phyloP scores from a whole-genome alignment of 2,888 invertebrate genomes.

The Hoplodrina ambigua region DNA sequence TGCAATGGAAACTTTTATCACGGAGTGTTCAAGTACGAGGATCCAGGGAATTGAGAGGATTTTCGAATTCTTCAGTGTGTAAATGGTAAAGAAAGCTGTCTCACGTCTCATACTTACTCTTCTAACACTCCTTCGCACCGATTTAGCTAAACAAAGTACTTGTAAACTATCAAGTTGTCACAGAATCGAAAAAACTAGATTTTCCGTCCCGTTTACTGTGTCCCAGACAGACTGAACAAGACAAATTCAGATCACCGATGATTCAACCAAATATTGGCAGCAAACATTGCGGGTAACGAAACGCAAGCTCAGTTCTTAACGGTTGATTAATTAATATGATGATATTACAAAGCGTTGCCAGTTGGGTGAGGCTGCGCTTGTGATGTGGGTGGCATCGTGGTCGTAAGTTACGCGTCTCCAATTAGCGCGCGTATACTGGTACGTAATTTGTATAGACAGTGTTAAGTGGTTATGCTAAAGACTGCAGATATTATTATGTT shows the following conservation, averaged over 20 bases:
- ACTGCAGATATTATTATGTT: background rate
- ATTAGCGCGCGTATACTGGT: constrained; percentile 46
- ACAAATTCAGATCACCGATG: constrained; percentile 40
- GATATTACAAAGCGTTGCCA: constrained; percentile 49
- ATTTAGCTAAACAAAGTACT: background rate
- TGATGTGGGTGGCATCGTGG: constrained; percentile 48
- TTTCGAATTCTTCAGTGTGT: background rate
- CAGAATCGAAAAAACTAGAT: background rate
- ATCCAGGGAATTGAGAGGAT: background rate
- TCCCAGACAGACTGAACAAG: constrained; percentile 33
- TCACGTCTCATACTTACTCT: background rate
- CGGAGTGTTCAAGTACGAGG: background rate
- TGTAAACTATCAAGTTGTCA: background rate
- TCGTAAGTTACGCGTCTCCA: constrained; percentile 47
- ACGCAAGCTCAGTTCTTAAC: constrained; percentile 30
- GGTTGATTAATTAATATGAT: constrained; percentile 50
- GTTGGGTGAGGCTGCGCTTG: constrained; percentile 45
- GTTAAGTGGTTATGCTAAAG: constrained; percentile 10
- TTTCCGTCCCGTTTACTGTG: background rate
- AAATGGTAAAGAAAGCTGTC: background rate
- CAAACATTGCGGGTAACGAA: constrained; percentile 25
- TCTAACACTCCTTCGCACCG: background rate
- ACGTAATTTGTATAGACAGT: constrained; percentile 20
- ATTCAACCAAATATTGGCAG: constrained; percentile 57
- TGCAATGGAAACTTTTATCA: background rate